These are phyloP conservation scores for Gila orcuttii DNA, from an alignment of 2,113 vertebrate genomes.

Conservation along the genomic window DNA sequence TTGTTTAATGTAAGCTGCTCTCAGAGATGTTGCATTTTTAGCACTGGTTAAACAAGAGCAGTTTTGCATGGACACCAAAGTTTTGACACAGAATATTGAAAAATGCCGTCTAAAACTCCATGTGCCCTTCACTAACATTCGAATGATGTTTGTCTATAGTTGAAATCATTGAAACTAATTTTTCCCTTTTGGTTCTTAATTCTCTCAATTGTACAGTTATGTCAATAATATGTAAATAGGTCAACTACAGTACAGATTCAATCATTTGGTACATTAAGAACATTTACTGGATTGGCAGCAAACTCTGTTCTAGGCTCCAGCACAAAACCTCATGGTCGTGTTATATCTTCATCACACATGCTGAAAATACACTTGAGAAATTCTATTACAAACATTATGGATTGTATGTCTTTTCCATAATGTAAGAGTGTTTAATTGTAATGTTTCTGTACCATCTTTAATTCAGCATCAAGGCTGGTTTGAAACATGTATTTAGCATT, in stretches of 20 bases:
- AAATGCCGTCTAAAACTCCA: constrained; percentile 4
- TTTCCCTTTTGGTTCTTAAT: neutral
- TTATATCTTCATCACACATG: neutral
- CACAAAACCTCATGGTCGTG: constrained; percentile 5
- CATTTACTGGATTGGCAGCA: neutral
- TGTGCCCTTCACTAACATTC: neutral
- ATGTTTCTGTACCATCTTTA: too few relatives aligned
- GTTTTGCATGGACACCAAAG: constrained; percentile 27
- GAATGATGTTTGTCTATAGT: neutral
- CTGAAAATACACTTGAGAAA: neutral
- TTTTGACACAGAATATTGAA: constrained; percentile 34
- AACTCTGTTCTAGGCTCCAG: neutral
- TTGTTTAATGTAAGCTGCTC: constrained; percentile 11
- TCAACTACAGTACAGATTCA: neutral
- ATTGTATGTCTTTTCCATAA: neutral
- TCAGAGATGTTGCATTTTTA: constrained; percentile 25
- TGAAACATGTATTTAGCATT: neutral
- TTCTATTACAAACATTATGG: neutral
- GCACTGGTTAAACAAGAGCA: constrained; percentile 24
- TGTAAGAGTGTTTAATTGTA: neutral
- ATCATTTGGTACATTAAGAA: neutral
- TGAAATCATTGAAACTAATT: neutral
- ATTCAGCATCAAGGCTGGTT: too few relatives aligned
- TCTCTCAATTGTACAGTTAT: neutral
- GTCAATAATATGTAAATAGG: neutral